Evolutionary conservation across 2,888 invertebrate genomes (phyloP).

Genomic region (Troides oblongomaculatus): DNA sequence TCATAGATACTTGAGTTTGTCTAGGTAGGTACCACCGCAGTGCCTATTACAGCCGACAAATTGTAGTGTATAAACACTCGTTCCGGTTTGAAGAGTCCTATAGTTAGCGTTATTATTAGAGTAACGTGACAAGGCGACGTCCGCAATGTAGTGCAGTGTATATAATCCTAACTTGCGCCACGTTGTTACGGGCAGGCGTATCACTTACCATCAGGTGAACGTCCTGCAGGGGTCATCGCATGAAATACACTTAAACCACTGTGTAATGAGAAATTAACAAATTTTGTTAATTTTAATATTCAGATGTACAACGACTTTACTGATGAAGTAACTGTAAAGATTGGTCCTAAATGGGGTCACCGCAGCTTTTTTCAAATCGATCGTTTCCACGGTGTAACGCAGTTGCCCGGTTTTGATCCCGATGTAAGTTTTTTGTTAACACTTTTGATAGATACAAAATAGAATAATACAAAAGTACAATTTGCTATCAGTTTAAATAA

Average conservation of each 20-base stretch:
- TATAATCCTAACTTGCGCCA: too few relatives aligned
- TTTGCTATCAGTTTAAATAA: too few relatives aligned
- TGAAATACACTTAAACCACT: background rate
- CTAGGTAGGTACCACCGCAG: too few relatives aligned
- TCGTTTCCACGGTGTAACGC: constrained; percentile 75
- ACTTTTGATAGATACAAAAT: background rate
- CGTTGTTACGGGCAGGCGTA: too few relatives aligned
- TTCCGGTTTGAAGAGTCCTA: too few relatives aligned
- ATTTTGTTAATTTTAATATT: background rate
- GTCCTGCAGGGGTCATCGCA: background rate
- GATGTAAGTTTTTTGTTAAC: constrained; percentile 46
- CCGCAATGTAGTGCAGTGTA: too few relatives aligned
- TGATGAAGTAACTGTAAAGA: constrained; percentile 82
- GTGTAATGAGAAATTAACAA: background rate
- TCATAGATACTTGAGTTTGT: too few relatives aligned
- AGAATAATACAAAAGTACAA: background rate
- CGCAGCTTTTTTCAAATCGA: constrained; percentile 82
- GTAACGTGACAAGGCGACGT: too few relatives aligned
- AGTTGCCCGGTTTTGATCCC: constrained; percentile 77
- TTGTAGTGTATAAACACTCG: too few relatives aligned
- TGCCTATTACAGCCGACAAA: too few relatives aligned
- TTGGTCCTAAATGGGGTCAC: constrained; percentile 80
- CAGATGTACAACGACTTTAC: constrained; percentile 82
- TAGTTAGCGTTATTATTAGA: too few relatives aligned
- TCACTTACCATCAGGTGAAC: too few relatives aligned